Evolutionary conservation across 2,888 invertebrate species (phyloP), one percentile per base, ranked within the genome.

Genomic region (Erebia ligea): DNA sequence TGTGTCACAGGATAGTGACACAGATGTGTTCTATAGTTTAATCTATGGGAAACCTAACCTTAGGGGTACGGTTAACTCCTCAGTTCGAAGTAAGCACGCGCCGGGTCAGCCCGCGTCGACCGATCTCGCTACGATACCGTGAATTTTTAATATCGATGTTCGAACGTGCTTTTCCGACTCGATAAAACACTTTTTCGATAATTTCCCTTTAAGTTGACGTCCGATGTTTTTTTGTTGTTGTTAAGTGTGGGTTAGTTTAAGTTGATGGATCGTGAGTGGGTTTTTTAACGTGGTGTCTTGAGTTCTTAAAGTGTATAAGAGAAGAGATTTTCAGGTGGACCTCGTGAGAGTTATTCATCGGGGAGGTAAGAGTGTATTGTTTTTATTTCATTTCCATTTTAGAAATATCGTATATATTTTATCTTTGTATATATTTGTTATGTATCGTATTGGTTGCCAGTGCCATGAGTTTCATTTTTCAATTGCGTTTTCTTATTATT

Each of bases 271-370:
- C 73, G 78, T 80, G 76, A 77, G 76, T 80, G 80, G 75, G 76
- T 76, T 81, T 81, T 75, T 77, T 77, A 71, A 68, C 72, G 70
- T 69, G 68, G 72, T 81, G 84, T 82, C 81, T 77, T 84, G 79
- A 86, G 89, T 88, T 90, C 86, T 84, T 87, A 87, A 89, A 89
- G 90, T 90, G 88, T 81, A 81, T 84, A 83, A 83, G 81, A 80
- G 84, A 80, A 80, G 80, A 78, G 77, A 80, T 83, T 80, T 81
- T 81, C 82, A 82, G 81, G 83, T 82, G 81, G 82, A 80, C 84
- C 87, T 86, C 84, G 88, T 91, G 90, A 86, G 81, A 83, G 85
- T 85, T 84, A 67, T 72, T 74, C 65, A 67, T 71, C 68, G 52
- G 66, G 61, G 67, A 67, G 74, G 74, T 74, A 61, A 71, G 74